Base-by-base conservation (phyloP, 2,797 vertebrate species). In the Triplophysa yarkandensis region DNA sequence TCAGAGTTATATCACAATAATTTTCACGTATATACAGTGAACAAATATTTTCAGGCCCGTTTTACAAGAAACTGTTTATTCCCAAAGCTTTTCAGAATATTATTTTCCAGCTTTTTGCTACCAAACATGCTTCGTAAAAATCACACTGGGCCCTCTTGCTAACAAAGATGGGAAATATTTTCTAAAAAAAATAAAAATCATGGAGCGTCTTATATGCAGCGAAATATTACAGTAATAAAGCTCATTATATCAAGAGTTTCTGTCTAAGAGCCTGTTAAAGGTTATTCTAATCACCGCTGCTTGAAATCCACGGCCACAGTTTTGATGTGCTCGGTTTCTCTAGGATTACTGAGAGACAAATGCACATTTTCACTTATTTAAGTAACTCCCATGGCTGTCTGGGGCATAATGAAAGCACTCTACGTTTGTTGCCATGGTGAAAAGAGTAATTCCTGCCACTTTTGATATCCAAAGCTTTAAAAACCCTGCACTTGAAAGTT, bases 371-470 rank as follows among this genome's bases (percentile, higher is more conserved):
- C 50, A 25, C 57, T 73, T 54, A 54, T 68, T 55, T 72, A 78
- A 73, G 71, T 66, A 63, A 77, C 67, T 64, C 61, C 66, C 41
- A 39, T 28, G 60, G 58, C 71, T 52, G 36, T 76, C 76, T 68
- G 65, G 69, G 44, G 69, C 70, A 52, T 80, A 72, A 77, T 80
- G 58, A 80, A 81, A 77, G 76, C 76, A 46, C 67, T 81, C 50
- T 23, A 48, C 60, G 67, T 70, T 70, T 79, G 79, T 81, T 81
- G 76, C 79, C 76, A 81, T 81, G 76, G 79, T 77, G 79, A 81
- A 65, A 81, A 60, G 48, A 58, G 61, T 62, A 41, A 74, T 77
- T 61, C 46, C 67, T 72, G 25, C 44, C 50, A 65, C 66, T 68
- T 68, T 72, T 77, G 74, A 80, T 77, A 63, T 65, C 11, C 10